Evolutionary conservation across 2,113 vertebrate species (phyloP).

Genomic region (Pontoporia blainvillei): DNA sequence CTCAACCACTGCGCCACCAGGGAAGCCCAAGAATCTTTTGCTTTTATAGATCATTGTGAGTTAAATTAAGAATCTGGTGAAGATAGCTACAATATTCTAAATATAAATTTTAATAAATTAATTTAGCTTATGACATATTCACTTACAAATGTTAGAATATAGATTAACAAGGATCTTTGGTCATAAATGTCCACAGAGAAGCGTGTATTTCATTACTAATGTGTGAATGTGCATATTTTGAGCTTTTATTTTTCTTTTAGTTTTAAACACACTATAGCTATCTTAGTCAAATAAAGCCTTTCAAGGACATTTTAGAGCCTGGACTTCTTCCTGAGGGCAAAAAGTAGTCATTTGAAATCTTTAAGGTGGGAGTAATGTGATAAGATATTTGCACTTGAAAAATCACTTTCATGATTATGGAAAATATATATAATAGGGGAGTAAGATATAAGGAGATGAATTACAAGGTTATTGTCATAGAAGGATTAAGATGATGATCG

Average conservation of each 20-base stretch:
- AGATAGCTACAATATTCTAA: not conserved
- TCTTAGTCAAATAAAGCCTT: not conserved
- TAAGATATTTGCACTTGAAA: not conserved
- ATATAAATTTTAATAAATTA: not conserved
- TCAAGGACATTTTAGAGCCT: not conserved
- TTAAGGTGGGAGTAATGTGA: not conserved
- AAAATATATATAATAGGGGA: not conserved
- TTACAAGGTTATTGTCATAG: not conserved
- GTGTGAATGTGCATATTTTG: not conserved
- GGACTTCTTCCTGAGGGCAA: not conserved
- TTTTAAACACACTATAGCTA: not conserved
- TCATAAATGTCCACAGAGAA: not conserved
- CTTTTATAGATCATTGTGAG: not conserved
- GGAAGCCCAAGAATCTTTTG: too few species aligned
- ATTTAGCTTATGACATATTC: not conserved
- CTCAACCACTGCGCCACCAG: too few species aligned
- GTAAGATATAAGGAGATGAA: not conserved
- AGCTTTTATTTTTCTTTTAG: not conserved
- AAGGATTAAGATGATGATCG: not conserved
- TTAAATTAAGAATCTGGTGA: not conserved
- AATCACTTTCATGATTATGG: not conserved
- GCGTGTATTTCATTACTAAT: not conserved
- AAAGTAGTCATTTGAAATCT: not conserved
- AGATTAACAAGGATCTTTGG: not conserved
- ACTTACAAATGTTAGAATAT: not conserved